phyloP scores from a whole-genome alignment of 2,113 vertebrate species.

The Ceratotherium simum region DNA sequence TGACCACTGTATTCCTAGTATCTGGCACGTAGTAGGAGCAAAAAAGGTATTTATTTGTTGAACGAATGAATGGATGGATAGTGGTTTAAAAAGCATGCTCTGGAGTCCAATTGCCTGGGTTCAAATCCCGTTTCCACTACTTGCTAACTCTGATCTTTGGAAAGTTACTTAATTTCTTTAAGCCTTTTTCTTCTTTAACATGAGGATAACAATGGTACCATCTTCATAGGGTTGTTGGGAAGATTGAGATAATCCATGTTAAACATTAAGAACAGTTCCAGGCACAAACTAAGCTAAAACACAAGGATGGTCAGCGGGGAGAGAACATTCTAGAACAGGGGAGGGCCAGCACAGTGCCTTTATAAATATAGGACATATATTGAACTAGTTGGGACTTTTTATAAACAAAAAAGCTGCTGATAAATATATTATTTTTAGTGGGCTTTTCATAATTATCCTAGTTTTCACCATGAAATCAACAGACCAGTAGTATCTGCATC shows the following conservation, averaged over 20 bases:
- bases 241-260: not conserved
- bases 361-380: not conserved
- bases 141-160: not conserved
- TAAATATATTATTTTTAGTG: not conserved
- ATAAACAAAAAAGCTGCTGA: not conserved
- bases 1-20: not conserved
- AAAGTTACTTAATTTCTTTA: slow-evolving; percentile 27
- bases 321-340: not conserved
- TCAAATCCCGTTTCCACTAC: not conserved
- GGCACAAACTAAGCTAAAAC: not conserved
- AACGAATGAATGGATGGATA: not conserved
- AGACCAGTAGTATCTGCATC: not conserved
- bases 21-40: not conserved
- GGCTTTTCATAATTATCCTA: not conserved
- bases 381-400: not conserved
- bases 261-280: not conserved
- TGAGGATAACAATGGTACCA: not conserved
- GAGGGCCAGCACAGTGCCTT: not conserved
- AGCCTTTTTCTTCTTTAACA: not conserved
- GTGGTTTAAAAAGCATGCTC: not conserved
- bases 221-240: slow-evolving; percentile 10
- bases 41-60: not conserved
- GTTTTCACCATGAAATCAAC: not conserved
- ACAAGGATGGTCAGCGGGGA: not conserved
- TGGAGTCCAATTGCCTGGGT: not conserved